Base-by-base conservation (phyloP, 2,797 vertebrate species). In the Acanthurus lineatus region DNA sequence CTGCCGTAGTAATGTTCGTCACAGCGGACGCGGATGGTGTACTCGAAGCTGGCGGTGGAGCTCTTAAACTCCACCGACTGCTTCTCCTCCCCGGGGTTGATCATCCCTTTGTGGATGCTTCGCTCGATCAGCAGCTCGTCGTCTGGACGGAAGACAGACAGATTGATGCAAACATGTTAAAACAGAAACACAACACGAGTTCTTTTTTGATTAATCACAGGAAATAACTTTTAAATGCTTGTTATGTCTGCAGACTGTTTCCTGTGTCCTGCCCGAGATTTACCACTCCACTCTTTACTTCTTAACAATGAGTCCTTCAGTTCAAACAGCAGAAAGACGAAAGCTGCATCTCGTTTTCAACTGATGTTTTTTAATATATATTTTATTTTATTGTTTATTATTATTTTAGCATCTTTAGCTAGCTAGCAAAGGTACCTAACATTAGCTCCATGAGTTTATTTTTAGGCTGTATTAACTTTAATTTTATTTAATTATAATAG, bases 1-100 rank as follows among this genome's bases (percentile, higher is more conserved):
- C 89, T 87, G 60, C 98, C 96, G 71, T 98, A 99, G 94, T 99
- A 99, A 88, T 98, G 91, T 22, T 97, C 96, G 0, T 97, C 95
- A 0, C 98, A 99, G 85, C 96, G 97, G 7, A 99, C 97, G 0
- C 97, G 94, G 77, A 99, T 92, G 73, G 94, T 95, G 89, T 97
- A 96, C 90, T 96, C 94, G 48, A 99, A 91, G 54, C 93, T 94
- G 16, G 96, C 95, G 22, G 94, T 89, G 1, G 82, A 81, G 44
- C 96, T 96, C 12, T 95, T 95, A 54, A 96, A 92, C 51, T 91
- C 95, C 59, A 97, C 91, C 4, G 89, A 73, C 85, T 96, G 96
- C 93, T 95, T 96, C 47, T 96, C 96, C 65, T 98, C 97, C 10
- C 97, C 97, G 0, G 98, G 98, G 89, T 96, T 97, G 82, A 98